Evolutionary conservation across 2,797 vertebrate species (phyloP), one percentile per base, ranked within the genome.

Genomic region (Carcharodon carcharias): DNA sequence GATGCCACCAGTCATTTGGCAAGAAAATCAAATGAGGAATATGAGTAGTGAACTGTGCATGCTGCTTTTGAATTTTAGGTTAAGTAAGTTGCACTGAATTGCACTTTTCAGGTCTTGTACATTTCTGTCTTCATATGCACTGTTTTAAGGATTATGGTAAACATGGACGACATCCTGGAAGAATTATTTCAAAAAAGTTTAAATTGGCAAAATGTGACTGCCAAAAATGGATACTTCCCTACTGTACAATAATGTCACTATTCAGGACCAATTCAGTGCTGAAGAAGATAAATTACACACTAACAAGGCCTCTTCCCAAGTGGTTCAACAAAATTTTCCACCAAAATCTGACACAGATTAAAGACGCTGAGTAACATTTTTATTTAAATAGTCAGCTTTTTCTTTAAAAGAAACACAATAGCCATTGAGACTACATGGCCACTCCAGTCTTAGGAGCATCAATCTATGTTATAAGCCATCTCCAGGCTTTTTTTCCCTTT

Each of bases 281-380:
- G 50, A 95, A 50, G 50, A 95, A 77, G 69, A 77, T 95, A 56
- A 77, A 95, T 95, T 73, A 18, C 35, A 95, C 50, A 77, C 71
- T 56, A 95, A 95, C 69, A 77, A 56, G 94, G 54, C 40, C 69
- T 77, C 71, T 95, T 95, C 54, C 94, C 28, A 77, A 58, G 69
- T 56, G 54, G 31, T 31, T 56, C 31, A 35, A 56, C 26, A 54
- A 77, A 35, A 95, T 56, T n/a, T 12, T 77, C 69, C 94, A 95
- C 26, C n/a, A 95, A 95, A 50, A 95, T 35, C 94, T 73, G 71
- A 95, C 65, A 95, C 26, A 67, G 91, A 45, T 93, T 93, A 93
- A 67, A 61, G 26, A 77, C 2, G 54, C 54, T 77, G 56, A 95
- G n/a, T 77, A 77, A 77, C 58, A 28, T 7, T 95, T 95, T 77